Percentiles rank a stretch among this genome's conserved stretches.
Conservation (phyloP, 2,113 vertebrate species). For the Cromileptes altivelis region DNA sequence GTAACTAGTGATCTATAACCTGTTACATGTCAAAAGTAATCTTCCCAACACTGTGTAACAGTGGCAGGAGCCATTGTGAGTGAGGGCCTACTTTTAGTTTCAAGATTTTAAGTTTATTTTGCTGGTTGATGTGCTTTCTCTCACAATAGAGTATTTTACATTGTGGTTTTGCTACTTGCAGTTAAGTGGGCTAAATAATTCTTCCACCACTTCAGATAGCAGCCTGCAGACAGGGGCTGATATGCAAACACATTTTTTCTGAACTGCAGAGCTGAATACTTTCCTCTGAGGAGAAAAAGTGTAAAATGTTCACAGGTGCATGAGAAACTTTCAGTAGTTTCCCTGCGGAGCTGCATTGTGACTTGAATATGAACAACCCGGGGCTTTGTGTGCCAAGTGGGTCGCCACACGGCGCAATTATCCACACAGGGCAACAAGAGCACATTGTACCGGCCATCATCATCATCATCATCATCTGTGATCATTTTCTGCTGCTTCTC, state of each 20-base stretch:
- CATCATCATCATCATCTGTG: neutral
- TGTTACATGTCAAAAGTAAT: too few relatives aligned
- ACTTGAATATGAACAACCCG: slow-evolving; percentile 77
- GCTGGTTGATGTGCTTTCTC: neutral
- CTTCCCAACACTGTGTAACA: neutral
- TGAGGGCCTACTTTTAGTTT: neutral
- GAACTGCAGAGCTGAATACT: neutral
- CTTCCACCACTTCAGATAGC: neutral
- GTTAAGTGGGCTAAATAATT: neutral
- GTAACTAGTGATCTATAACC: too few relatives aligned
- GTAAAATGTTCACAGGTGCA: slow-evolving; percentile 19
- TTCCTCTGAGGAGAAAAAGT: neutral
- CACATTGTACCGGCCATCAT: slow-evolving; percentile 48
- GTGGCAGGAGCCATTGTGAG: too few relatives aligned
- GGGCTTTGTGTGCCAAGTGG: slow-evolving; percentile 75
- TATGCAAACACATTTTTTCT: neutral
- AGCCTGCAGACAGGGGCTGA: neutral
- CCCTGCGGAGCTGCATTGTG: slow-evolving; percentile 61
- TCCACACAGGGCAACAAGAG: slow-evolving; percentile 57
- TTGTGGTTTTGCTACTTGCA: neutral
- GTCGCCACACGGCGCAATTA: slow-evolving; percentile 70
- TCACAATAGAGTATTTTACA: neutral
- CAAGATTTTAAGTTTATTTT: neutral
- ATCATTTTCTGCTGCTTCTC: neutral
- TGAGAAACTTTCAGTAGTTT: slow-evolving; percentile 33